phyloP scores from a whole-genome alignment of 2,888 invertebrate species.

The Drosophila sordidula region DNA sequence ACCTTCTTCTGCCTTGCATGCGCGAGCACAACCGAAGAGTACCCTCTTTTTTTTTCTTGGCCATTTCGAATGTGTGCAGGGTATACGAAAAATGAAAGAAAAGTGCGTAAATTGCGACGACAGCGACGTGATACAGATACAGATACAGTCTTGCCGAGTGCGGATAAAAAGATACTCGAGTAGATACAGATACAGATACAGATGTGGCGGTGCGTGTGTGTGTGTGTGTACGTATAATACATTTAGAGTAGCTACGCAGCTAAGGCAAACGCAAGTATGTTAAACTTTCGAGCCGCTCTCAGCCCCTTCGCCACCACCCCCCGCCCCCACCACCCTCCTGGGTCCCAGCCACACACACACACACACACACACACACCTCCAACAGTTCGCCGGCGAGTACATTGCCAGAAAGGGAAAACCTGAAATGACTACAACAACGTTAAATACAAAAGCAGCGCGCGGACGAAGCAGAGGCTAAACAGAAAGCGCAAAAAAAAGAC shows the following conservation, averaged over 20 bases:
- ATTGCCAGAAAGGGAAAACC: slow-evolving; percentile 80
- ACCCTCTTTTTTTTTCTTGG: neutral
- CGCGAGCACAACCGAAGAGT: neutral
- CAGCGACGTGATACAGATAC: slow-evolving; percentile 54
- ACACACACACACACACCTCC: slow-evolving; percentile 33
- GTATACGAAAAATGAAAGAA: slow-evolving; percentile 26
- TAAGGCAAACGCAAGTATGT: slow-evolving; percentile 37
- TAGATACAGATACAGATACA: slow-evolving; percentile 16
- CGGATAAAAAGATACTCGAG: slow-evolving; percentile 43
- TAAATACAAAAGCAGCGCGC: slow-evolving; percentile 47
- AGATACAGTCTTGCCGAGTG: slow-evolving; percentile 23
- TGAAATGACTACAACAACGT: slow-evolving; percentile 64
- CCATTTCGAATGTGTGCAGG: slow-evolving; percentile 1
- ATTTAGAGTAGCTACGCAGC: slow-evolving; percentile 32
- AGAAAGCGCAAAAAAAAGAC: slow-evolving; percentile 52
- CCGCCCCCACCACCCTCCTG: neutral
- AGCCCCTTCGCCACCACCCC: neutral
- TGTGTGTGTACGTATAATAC: slow-evolving; percentile 24
- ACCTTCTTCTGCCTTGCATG: neutral
- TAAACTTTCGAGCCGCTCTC: slow-evolving; percentile 39
- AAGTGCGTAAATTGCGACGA: slow-evolving; percentile 59
- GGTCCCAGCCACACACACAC: slow-evolving; percentile 8
- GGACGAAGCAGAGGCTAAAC: slow-evolving; percentile 60
- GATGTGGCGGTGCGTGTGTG: slow-evolving; percentile 1
- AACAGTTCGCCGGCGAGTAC: slow-evolving; percentile 44